These are phyloP conservation scores for Lota lota DNA, from an alignment of 2,113 vertebrate species.

Conservation along the genomic window DNA sequence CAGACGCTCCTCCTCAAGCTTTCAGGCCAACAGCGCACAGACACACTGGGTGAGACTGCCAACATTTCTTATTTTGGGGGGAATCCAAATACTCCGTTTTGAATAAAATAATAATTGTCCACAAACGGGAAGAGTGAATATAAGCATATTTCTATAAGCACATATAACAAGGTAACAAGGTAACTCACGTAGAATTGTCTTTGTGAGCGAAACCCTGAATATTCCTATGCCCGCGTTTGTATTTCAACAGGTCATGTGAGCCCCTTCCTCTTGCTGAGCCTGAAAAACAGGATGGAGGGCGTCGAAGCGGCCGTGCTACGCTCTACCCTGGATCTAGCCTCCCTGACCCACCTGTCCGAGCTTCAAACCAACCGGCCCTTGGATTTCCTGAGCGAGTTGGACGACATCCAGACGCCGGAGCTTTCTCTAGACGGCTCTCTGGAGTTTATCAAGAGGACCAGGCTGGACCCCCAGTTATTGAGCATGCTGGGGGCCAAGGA, in stretches of 20 bases:
- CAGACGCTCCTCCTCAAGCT: slow-evolving; percentile 51
- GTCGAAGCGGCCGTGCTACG: slow-evolving; percentile 62
- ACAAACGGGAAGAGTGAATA: no score
- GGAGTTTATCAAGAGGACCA: slow-evolving; percentile 47
- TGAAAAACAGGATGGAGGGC: slow-evolving; percentile 48
- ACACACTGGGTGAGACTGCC: slow-evolving; percentile 34
- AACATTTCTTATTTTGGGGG: neutral
- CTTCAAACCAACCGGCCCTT: neutral
- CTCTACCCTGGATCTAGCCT: slow-evolving; percentile 66
- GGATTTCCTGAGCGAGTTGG: neutral
- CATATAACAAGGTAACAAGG: no score
- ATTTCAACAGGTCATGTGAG: slow-evolving; percentile 46
- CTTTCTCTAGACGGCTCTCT: slow-evolving; percentile 55
- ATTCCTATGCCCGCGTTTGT: no score
- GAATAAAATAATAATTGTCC: no score
- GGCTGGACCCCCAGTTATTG: slow-evolving; percentile 53
- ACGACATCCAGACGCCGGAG: slow-evolving; percentile 11
- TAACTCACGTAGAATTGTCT: no score
- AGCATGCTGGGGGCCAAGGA: slow-evolving; percentile 31
- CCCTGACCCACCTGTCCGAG: slow-evolving; percentile 32
- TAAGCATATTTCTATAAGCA: no score
- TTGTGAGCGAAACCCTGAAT: no score
- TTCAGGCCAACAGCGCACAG: neutral
- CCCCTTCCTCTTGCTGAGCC: slow-evolving; percentile 61
- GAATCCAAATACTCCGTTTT: no score